Base-by-base conservation (phyloP, 2,888 invertebrate genomes). In the Pimpla rufipes region DNA sequence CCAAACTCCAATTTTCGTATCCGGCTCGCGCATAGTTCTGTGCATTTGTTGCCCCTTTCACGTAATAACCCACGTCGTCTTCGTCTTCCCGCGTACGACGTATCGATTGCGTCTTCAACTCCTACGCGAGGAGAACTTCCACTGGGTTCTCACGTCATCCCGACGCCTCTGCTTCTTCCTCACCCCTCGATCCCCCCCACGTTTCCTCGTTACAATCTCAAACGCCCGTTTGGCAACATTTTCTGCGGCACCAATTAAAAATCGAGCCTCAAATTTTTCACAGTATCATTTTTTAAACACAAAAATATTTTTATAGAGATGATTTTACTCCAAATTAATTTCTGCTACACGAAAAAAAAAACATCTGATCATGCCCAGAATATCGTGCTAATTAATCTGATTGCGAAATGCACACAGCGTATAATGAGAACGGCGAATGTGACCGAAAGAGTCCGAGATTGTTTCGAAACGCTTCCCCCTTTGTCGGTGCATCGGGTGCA, bases 401-500 rank as follows among this genome's bases (percentile, higher is more conserved):
- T 11, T 10, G 21, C 10, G 40, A 55, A 45, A 71, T 55, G 55
- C n/a, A 7, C 57, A 47, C 40, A 23, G 47, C 52, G 42, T 40
- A 73, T 45, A 29, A 74, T 57, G 42, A 42, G 42, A 71, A 70
- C 55, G 1, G 45, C 66, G 52, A 21, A 66, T 7, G 66, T 55
- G 16, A 57, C 23, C 29, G 7, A 11, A 79, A 73, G 13, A 57
- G 23, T 29, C 10, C n/a, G 23, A 57, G 57, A 71, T 71, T 29
- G 10, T 71, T 42, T 71, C 42, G 71, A 42, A 64, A 8, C 7
- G 42, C n/a, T 81, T n/a, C 29, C 59, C 70, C 59, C 71, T 77
- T 77, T 77, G 77, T 81, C 71, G 81, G 71, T 21, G 18, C 10
- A n/a, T 45, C n/a, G 62, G 70, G n/a, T 47, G 40, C 45, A 68